Percentiles rank a stretch among this genome's conserved stretches.
Evolutionary conservation across 2,888 invertebrate species (phyloP).

Genomic region (Caenorhabditis macrosperma): DNA sequence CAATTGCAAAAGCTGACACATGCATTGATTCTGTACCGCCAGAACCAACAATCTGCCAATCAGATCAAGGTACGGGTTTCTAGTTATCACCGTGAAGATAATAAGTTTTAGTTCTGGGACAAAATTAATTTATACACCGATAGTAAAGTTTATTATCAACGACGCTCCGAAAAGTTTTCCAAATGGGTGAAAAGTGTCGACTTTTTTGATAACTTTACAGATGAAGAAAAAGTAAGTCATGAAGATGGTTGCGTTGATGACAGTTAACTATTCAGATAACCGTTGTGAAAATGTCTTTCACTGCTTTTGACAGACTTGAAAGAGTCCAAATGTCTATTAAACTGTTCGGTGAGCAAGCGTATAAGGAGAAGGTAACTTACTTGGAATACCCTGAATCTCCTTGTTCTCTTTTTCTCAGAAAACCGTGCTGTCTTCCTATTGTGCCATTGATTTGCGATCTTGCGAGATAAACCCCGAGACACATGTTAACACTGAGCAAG

Average conservation of each 20-base stretch:
- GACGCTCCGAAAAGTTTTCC: conserved; percentile 44
- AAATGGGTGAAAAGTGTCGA: conserved; percentile 49
- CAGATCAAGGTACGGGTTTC: conserved; percentile 37
- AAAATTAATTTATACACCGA: conserved; percentile 33
- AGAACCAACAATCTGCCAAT: conserved; percentile 43
- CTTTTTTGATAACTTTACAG: conserved; percentile 36
- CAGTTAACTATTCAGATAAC: conserved; percentile 20
- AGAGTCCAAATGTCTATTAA: conserved; percentile 46
- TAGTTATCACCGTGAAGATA: background rate
- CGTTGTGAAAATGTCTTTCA: conserved; percentile 45
- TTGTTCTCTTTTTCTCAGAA: conserved; percentile 13
- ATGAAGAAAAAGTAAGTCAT: conserved; percentile 41
- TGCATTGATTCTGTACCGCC: conserved; percentile 32
- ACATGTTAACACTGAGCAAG: conserved; percentile 27
- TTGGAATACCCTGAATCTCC: background rate
- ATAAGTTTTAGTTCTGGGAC: conserved; percentile 29
- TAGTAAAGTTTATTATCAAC: conserved; percentile 25
- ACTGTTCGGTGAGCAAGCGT: conserved; percentile 33
- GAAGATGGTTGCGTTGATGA: too few relatives aligned
- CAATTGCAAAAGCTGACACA: conserved; percentile 40
- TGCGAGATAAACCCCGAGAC: conserved; percentile 29
- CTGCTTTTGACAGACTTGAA: conserved; percentile 39
- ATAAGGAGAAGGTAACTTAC: conserved; percentile 26
- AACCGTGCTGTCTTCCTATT: conserved; percentile 33
- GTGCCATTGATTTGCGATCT: conserved; percentile 31